Base-by-base conservation (phyloP, 2,888 invertebrate species). In the Fragum whitleyi region DNA sequence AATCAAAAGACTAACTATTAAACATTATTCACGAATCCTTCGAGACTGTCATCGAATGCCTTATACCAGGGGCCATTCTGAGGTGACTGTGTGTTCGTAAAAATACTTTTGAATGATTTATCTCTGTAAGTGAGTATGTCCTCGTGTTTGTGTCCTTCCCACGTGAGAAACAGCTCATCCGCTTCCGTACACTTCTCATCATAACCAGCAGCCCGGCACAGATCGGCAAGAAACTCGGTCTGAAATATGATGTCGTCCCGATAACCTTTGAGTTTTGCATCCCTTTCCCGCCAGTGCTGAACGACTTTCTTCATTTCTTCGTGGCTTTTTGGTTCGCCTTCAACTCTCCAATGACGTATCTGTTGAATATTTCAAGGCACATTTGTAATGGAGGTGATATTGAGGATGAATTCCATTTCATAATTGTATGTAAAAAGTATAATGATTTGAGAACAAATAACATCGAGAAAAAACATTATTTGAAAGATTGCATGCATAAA, bases 21-120 rank as follows among this genome's bases (percentile, higher is more conserved):
- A 47, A 29, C 29, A 47, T 47, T 32, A 14, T 84, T 77, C 59
- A 83, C 78, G 74, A 85, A 81, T 74, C 81, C 77, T 39, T 83
- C 67, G 69, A 85, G 53, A 53, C 80, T 59, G 68, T 87, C 82
- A 81, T 88, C 82, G 74, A 85, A 65, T 9, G 85, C 74, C 55
- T 75, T 42, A 70, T 74, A 73, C 80, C 86, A 78, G 3, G 83
- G 26, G 19, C n/a, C 32, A 19, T 42, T 74, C 16, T 47, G 32
- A 0, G 78, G 65, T 7, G 85, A 51, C 42, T 19, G 21, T 2
- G 71, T 83, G 0, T 74, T 76, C 3, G 86, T 81, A 39, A 70
- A 83, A 2, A 77, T 19, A 0, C 81, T 81, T 28, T 32, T 36
- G 51, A 77, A 81, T 6, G 32, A 29, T 14, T 77, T 14, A 42